These are phyloP conservation scores for Procavia capensis DNA, from an alignment of 2,113 vertebrate species.

Conservation along the genomic window DNA sequence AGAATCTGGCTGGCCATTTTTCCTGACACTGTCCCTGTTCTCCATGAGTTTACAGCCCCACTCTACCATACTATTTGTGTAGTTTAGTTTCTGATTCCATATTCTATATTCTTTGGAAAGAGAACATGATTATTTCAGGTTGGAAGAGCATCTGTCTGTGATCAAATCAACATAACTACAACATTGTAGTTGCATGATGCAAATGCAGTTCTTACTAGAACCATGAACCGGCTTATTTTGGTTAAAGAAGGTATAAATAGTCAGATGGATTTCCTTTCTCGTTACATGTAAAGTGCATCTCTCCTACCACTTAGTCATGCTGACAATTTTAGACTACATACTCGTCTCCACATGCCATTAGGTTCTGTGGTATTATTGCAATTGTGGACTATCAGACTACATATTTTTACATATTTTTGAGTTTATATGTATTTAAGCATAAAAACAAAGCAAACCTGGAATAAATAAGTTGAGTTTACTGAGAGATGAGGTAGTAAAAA, in stretches of 20 bases:
- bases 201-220: neutral
- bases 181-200: neutral
- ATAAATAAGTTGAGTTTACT: constrained; percentile 30
- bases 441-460: constrained; percentile 28
- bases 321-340: constrained; percentile 7
- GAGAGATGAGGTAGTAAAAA: constrained; percentile 3
- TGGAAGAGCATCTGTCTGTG: neutral
- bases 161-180: neutral
- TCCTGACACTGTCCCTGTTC: neutral
- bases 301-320: neutral
- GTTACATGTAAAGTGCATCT: neutral
- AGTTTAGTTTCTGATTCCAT: neutral
- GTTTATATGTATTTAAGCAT: neutral
- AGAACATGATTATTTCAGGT: neutral
- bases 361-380: neutral
- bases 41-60: neutral
- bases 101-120: neutral
- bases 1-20: neutral
- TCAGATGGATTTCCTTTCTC: neutral
- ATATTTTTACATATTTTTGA: constrained; percentile 11
- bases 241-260: neutral
- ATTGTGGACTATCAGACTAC: neutral
- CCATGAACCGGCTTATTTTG: neutral
- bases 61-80: neutral
- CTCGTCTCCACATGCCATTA: neutral